Percentiles rank a stretch among this genome's conserved stretches.
Conservation (phyloP, 2,113 vertebrate species). For the Halcyon senegalensis region DNA sequence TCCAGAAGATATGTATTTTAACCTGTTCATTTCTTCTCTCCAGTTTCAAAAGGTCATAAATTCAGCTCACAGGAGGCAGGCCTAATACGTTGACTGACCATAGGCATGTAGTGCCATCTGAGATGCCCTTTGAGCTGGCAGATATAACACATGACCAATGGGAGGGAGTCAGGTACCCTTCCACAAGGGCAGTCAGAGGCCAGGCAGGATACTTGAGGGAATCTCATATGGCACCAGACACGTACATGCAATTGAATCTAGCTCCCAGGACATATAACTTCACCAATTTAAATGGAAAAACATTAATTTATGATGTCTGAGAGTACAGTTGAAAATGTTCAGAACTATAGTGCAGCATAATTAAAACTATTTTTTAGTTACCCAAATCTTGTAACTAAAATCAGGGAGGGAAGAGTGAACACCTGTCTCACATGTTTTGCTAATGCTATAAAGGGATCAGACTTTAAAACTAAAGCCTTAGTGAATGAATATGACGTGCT, state of each 20-base stretch:
- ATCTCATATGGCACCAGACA: background rate
- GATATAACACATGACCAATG: background rate
- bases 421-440: background rate
- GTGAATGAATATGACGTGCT: background rate
- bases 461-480: background rate
- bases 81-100: background rate
- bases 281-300: background rate
- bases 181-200: background rate
- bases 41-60: background rate
- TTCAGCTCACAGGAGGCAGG: background rate
- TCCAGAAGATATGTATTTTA: background rate
- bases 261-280: background rate
- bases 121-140: background rate
- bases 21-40: background rate
- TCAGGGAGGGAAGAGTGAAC: background rate
- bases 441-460: background rate
- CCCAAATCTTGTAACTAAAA: background rate
- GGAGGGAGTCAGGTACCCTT: background rate
- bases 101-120: background rate
- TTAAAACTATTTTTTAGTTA: background rate
- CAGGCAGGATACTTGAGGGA: background rate
- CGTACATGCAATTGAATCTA: background rate
- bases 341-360: background rate
- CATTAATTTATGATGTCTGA: background rate
- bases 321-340: background rate